Evolutionary conservation across 2,113 vertebrate genomes (phyloP).

Genomic region (Antennarius striatus): DNA sequence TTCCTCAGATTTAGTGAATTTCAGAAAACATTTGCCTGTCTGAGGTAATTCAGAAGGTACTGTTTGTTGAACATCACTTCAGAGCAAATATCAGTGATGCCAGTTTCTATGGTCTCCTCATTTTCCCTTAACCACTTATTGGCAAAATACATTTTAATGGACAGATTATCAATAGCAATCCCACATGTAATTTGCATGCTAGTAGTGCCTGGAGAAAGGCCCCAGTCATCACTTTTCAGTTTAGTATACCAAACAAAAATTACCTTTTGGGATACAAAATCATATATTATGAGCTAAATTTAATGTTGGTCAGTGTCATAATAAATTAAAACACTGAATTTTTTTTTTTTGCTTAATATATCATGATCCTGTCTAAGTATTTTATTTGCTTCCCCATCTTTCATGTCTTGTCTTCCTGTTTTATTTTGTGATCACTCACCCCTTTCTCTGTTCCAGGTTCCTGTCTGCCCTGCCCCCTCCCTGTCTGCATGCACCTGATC

Average conservation of each 20-base stretch:
- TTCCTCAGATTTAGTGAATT: not conserved
- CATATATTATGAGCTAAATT: no score
- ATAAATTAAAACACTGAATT: no score
- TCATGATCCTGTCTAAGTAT: no score
- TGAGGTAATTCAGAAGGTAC: not conserved
- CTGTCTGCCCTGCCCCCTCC: no score
- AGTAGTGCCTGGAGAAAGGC: not conserved
- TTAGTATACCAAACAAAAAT: not conserved
- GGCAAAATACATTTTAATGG: not conserved
- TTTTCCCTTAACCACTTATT: not conserved
- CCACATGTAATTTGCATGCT: not conserved
- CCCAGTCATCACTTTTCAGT: not conserved
- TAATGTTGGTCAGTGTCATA: no score
- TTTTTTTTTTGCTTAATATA: no score
- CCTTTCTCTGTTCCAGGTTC: no score
- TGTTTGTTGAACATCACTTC: not conserved
- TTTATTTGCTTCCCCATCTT: no score
- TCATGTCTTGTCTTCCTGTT: no score
- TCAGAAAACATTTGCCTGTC: not conserved
- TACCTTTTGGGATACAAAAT: not conserved
- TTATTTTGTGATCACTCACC: no score
- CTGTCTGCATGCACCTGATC: no score
- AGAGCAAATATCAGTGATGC: not conserved
- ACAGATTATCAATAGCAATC: not conserved
- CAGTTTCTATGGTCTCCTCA: not conserved